Conservation (phyloP, 2,797 vertebrate genomes). For the Poeciliopsis paucimaculata region DNA sequence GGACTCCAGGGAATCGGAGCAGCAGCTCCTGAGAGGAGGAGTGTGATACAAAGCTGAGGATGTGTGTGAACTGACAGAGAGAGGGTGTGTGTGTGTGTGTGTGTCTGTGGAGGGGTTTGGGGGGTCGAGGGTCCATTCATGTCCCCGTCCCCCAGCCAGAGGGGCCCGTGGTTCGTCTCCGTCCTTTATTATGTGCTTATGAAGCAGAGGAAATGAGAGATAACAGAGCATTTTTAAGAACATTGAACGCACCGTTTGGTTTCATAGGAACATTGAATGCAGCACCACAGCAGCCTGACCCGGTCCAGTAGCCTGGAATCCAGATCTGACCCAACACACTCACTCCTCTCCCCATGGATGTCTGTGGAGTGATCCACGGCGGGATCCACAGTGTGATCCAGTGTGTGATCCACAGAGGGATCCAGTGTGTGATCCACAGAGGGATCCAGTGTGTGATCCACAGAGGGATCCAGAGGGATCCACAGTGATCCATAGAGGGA, state of each 20-base stretch:
- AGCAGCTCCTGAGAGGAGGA: conserved; percentile 15
- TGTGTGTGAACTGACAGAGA: conserved; percentile 43
- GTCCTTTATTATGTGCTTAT: no score
- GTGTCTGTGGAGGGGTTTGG: conserved; percentile 13
- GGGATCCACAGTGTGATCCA: no score
- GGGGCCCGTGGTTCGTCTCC: neutral
- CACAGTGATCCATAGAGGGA: no score
- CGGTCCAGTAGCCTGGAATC: no score
- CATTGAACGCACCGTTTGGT: neutral
- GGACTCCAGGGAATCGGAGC: conserved; percentile 32
- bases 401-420: no score
- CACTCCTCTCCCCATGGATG: no score
- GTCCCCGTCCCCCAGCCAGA: neutral
- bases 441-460: no score
- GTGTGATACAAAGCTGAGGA: conserved; percentile 47
- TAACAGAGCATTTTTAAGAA: neutral
- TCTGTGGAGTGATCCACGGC: no score
- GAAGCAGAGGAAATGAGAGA: no score
- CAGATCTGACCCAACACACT: no score
- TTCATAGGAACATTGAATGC: conserved; percentile 21
- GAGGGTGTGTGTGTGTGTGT: conserved; percentile 14
- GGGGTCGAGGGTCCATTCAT: conserved; percentile 51
- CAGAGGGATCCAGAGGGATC: no score
- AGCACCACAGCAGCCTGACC: neutral
- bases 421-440: no score